phyloP scores from a whole-genome alignment of 2,888 invertebrate genomes.

The Drosophila prostipennis region DNA sequence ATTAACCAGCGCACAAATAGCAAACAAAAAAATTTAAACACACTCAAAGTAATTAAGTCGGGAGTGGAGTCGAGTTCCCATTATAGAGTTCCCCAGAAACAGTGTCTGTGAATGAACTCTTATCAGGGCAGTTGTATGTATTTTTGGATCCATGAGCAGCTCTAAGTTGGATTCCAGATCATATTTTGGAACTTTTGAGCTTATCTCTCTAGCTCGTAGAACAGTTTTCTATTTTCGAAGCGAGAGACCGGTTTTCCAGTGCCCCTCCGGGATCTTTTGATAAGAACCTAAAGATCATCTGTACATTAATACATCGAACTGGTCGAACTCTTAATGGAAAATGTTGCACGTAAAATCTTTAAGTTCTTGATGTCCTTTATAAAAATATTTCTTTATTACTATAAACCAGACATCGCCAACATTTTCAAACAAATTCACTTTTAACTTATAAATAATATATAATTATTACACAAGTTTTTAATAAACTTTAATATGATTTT shows the following conservation, averaged over 20 bases:
- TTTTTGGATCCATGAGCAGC: conserved; percentile 15
- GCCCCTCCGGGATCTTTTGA: conserved; percentile 40
- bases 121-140: conserved; percentile 54
- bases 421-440: no score
- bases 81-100: conserved; percentile 1
- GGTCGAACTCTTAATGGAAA: no score
- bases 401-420: no score
- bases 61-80: background rate
- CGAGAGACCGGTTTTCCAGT: background rate
- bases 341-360: no score
- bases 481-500: background rate
- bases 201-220: conserved; percentile 48
- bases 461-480: no score
- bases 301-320: background rate
- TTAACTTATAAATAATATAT: no score
- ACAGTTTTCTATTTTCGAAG: conserved; percentile 49
- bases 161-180: conserved; percentile 18
- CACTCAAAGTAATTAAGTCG: conserved; percentile 24
- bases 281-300: conserved; percentile 37
- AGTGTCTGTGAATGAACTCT: conserved; percentile 73
- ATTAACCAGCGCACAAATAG: conserved; percentile 54
- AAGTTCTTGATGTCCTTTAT: no score
- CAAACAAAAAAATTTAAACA: conserved; percentile 30
- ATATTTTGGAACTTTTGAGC: conserved; percentile 20
- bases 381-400: no score